A percentile compares a stretch with the other conserved stretches of the same genome.
These are phyloP conservation scores for Fulica atra DNA, from an alignment of 2,113 vertebrate genomes.

Conservation along the genomic window DNA sequence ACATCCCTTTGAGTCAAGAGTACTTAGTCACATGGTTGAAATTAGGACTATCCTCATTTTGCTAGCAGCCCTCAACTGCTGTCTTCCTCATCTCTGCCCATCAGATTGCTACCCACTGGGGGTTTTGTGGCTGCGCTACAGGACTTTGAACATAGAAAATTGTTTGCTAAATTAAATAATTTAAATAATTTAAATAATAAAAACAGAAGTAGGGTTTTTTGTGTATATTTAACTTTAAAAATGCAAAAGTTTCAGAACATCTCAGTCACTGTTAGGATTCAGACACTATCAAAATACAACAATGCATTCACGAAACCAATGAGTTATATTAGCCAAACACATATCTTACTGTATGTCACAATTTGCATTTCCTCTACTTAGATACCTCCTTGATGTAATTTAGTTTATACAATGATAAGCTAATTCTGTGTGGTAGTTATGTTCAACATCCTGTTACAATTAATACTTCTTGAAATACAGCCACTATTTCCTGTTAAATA, in stretches of 20 bases:
- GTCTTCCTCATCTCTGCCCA: background rate
- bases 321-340: background rate
- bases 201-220: fast-evolving
- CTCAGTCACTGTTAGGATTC: background rate
- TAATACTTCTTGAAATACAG: constrained; percentile 4
- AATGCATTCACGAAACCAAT: background rate
- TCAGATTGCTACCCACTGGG: background rate
- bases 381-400: background rate
- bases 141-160: background rate
- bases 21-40: background rate
- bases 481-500: background rate
- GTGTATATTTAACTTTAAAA: background rate
- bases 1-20: background rate
- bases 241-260: background rate
- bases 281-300: background rate
- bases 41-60: background rate
- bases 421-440: background rate
- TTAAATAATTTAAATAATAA: background rate
- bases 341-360: background rate
- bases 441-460: background rate
- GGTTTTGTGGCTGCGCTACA: background rate
- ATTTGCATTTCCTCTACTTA: background rate
- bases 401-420: background rate
- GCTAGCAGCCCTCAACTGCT: background rate
- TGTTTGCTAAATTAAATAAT: background rate